Evolutionary conservation across 2,113 vertebrate species (phyloP).

Genomic region (Apteryx owenii): DNA sequence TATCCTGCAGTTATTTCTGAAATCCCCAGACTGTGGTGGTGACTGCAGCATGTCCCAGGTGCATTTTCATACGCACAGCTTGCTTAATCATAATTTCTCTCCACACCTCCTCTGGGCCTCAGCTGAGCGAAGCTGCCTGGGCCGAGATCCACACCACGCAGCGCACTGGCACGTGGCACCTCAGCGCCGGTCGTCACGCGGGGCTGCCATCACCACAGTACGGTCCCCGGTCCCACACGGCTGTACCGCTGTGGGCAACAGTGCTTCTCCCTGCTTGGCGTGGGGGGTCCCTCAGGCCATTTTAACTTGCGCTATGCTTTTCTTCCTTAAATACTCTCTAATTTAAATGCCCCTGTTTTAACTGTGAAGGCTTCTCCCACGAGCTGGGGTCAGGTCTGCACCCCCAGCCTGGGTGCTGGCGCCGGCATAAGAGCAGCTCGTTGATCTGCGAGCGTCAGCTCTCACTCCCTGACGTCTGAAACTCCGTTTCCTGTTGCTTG

Average conservation of each 20-base stretch:
- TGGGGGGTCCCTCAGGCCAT: background rate
- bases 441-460: no score
- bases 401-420: background rate
- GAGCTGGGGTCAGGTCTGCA: background rate
- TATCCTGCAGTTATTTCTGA: background rate
- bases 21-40: background rate
- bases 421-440: no score
- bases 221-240: background rate
- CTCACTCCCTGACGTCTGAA: no score
- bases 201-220: background rate
- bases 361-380: background rate
- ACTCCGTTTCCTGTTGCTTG: no score
- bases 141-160: background rate
- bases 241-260: fast-evolving
- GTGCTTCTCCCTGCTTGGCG: background rate
- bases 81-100: background rate
- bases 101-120: background rate
- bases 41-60: background rate
- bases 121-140: background rate
- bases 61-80: fast-evolving
- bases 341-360: background rate
- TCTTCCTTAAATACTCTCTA: background rate
- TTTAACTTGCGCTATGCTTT: background rate
- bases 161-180: background rate
- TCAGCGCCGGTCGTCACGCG: background rate